A percentile compares a stretch with the other conserved stretches of the same genome.
These are phyloP conservation scores for Dryoscopus gambensis DNA, from an alignment of 2,113 vertebrate genomes.

Conservation along the genomic window DNA sequence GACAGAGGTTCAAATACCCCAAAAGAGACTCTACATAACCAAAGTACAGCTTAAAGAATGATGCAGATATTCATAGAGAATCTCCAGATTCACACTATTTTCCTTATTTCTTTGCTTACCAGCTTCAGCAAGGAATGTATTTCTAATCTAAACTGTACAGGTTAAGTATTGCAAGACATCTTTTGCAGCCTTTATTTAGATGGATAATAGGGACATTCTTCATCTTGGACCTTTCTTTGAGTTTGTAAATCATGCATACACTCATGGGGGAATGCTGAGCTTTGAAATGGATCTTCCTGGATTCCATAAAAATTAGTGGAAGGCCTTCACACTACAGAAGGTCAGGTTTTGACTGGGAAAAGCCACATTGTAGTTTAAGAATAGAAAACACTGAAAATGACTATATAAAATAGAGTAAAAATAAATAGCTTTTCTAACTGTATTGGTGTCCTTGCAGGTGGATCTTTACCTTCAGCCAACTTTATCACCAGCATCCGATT, in stretches of 20 bases:
- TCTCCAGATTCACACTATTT: background rate
- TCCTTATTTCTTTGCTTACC: background rate
- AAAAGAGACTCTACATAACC: background rate
- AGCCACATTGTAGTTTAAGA: background rate
- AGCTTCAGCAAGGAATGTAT: background rate
- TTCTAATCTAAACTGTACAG: background rate
- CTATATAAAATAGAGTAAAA: background rate
- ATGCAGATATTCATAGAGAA: background rate
- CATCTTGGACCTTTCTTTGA: background rate
- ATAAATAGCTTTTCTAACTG: background rate
- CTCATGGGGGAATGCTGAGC: background rate
- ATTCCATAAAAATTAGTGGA: background rate
- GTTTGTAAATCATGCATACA: background rate
- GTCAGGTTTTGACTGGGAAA: background rate
- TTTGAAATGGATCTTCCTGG: background rate
- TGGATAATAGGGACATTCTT: background rate
- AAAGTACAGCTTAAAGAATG: background rate
- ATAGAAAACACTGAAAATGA: background rate
- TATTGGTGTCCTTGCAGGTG: background rate
- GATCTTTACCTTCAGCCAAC: background rate
- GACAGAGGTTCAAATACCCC: background rate
- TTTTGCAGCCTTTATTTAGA: background rate
- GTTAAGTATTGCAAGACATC: background rate
- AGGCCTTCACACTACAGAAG: background rate
- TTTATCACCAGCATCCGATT: background rate